Evolutionary conservation across 2,888 invertebrate genomes (phyloP).

Genomic region (Scaptomyza polygonia): DNA sequence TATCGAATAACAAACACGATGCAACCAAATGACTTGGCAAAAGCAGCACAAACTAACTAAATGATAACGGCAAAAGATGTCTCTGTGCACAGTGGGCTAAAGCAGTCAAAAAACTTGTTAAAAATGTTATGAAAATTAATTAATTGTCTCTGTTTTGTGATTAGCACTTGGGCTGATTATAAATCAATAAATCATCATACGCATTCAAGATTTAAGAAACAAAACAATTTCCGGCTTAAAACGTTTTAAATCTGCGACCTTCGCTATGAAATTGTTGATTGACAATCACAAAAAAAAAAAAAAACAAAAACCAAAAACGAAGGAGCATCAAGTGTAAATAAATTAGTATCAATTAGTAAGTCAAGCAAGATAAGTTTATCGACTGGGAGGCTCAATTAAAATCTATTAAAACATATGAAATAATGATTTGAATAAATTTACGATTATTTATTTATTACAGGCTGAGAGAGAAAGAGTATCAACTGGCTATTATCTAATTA

Average conservation of each 20-base stretch:
- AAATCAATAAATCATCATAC: not conserved
- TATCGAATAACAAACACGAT: conserved; percentile 42
- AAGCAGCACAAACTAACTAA: conserved; percentile 9
- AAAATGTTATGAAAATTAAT: too few relatives aligned
- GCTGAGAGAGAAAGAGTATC: conserved; percentile 18
- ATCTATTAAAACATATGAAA: too few relatives aligned
- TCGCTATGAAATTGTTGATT: conserved; percentile 23
- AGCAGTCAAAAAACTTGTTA: not conserved
- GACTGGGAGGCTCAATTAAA: too few relatives aligned
- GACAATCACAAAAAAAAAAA: not conserved
- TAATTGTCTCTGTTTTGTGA: too few relatives aligned
- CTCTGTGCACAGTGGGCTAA: conserved; percentile 37
- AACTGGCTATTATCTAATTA: conserved; percentile 52
- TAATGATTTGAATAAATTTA: conserved; percentile 31
- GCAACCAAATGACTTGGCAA: conserved; percentile 41
- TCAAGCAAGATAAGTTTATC: conserved; percentile 25
- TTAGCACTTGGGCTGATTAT: too few relatives aligned
- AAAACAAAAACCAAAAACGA: not conserved
- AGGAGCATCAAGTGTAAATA: conserved; percentile 28
- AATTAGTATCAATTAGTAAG: conserved; percentile 30
- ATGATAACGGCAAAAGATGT: conserved; percentile 51
- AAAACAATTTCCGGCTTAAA: conserved; percentile 18
- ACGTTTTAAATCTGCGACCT: conserved; percentile 1
- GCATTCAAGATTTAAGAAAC: conserved; percentile 11
- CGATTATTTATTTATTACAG: conserved; percentile 20